Evolutionary conservation across 1,140 invertebrate genomes (phyloP).

Genomic region (Globodera ellingtonae): DNA sequence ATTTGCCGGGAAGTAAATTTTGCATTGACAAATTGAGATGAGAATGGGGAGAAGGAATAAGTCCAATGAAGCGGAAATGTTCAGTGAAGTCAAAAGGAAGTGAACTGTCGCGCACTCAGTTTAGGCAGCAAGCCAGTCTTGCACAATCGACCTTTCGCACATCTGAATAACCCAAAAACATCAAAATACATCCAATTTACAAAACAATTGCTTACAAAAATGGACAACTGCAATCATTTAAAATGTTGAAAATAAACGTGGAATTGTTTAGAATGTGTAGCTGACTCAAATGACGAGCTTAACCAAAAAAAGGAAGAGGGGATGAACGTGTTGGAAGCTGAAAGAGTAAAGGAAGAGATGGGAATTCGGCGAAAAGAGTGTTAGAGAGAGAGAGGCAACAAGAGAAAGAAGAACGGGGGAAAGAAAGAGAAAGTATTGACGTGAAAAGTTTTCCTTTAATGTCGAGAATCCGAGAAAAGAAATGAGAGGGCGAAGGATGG

Average conservation of each 20-base stretch:
- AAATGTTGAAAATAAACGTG: no score
- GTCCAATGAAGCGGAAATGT: background rate
- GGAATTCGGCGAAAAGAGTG: no score
- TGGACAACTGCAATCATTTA: no score
- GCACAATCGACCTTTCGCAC: background rate
- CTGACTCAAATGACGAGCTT: no score
- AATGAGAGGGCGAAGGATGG: background rate
- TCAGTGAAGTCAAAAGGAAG: background rate
- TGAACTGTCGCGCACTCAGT: background rate
- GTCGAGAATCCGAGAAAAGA: background rate
- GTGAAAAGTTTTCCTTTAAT: background rate
- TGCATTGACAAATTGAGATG: constrained; percentile 4
- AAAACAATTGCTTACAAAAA: no score
- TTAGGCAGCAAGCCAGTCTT: background rate
- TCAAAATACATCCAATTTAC: no score
- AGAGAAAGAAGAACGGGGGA: background rate
- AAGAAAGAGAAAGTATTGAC: background rate
- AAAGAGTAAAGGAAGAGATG: no score
- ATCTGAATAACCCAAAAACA: background rate
- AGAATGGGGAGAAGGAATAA: background rate
- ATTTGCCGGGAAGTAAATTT: constrained; percentile 27
- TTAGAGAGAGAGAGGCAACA: background rate
- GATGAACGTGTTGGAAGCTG: no score
- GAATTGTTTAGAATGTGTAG: no score
- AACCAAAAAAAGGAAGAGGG: no score